Evolutionary conservation across 1,140 invertebrate species (phyloP), one percentile per base, ranked within the genome.

Genomic region (Lasioglossum baleicum): DNA sequence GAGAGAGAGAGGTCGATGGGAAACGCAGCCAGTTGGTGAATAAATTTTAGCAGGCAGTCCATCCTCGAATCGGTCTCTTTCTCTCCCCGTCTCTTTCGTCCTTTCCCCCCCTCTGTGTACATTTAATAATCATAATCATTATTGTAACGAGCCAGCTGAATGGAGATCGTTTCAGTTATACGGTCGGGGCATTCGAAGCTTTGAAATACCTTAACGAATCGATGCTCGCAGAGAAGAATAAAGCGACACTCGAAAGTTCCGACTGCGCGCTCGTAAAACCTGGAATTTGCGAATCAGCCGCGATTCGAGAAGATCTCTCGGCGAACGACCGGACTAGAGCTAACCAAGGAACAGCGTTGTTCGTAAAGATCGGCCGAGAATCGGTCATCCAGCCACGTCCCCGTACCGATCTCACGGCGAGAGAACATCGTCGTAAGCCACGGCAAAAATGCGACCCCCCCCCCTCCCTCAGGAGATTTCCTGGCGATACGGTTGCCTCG

Each of bases 11-110:
- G 65, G 44, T 60, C 48, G 22, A 53, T 20, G 56, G 60, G 75
- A 58, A 67, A 5, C 51, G 51, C 15, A 58, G n/a, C 56, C 15
- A 3, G 4, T 40, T 7, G 8, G 60, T 15, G 72, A 74, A 74
- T 74, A 53, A 74, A 74, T 74, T 74, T 53, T 53, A 65, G 53
- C 72, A 15, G 53, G 53, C 42, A 31, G 20, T 42, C 17, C 56
- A 5, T 58, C 4, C 17, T 35, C n/a, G 1, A 3, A n/a, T 58
- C 20, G 6, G 0, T 15, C 2, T 7, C 6, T 6, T 2, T n/a
- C 17, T n/a, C 20, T 58, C 17, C 13, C 44, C 11, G 8, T 44
- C 44, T 44, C 44, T 44, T 11, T 44, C 44, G 8, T 11, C 11
- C 44, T 44, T 11, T 44, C 44, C 11, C 11, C 11, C 44, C 8